Evolutionary conservation across 2,113 vertebrate species (phyloP).

Genomic region (Carassius auratus): DNA sequence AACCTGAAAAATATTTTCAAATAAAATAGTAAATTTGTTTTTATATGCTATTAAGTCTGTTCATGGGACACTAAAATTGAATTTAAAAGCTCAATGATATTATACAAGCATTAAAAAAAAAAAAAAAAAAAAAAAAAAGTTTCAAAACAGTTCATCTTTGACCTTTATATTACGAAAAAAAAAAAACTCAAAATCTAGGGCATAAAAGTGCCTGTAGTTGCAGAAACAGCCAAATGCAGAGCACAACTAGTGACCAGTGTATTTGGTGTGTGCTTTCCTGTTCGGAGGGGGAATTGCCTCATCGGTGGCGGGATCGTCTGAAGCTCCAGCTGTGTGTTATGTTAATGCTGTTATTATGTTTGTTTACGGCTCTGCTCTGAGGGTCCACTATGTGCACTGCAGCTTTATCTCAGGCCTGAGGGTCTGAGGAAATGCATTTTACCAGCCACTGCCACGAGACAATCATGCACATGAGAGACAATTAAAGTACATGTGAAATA

Average conservation of each 20-base stretch:
- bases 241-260: background rate
- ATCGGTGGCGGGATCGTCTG: background rate
- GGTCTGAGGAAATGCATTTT: background rate
- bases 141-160: background rate
- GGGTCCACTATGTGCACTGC: background rate
- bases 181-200: background rate
- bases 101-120: background rate
- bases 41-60: background rate
- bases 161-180: background rate
- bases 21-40: background rate
- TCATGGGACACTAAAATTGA: background rate
- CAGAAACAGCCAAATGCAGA: background rate
- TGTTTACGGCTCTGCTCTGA: conserved; percentile 35
- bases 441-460: background rate
- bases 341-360: conserved; percentile 19
- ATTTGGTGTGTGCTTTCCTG: background rate
- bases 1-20: background rate
- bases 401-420: background rate
- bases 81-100: background rate
- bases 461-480: background rate
- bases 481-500: background rate
- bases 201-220: background rate
- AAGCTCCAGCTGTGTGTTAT: background rate
- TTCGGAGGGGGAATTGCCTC: conserved; percentile 26
- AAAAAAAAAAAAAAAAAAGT: background rate